Evolutionary conservation across 2,797 vertebrate genomes (phyloP), one percentile per base, ranked within the genome.

Genomic region (Chiroxiphia lanceolata): DNA sequence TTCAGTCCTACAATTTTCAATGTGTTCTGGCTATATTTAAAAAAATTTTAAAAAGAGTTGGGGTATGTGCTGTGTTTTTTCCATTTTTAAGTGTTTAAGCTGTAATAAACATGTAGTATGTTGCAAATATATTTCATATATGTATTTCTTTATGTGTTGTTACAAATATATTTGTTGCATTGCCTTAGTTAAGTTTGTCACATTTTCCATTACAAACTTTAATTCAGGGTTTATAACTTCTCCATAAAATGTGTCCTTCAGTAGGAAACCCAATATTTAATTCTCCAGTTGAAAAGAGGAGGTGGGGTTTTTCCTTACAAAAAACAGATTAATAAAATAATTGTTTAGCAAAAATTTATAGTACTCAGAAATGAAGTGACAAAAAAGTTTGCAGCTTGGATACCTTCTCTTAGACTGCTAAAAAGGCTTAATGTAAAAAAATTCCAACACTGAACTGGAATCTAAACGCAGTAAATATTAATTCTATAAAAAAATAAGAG

Each of bases 191-290:
- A 63, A 96, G 69, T 38, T 91, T 87, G 94, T 97, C 97, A 97
- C 51, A 96, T 69, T 98, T 98, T 97, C 98, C 97, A 97, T 96
- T 97, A 96, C 96, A 97, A 94, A 94, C n/a, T 84, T 97, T 96
- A 96, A 97, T 97, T 98, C 84, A 97, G 77, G 68, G 26, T 90
- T 96, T 97, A 92, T 95, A 96, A 95, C 68, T 90, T 85, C 85
- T 91, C 61, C 79, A 96, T 96, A 97, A 97, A 98, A 96, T 91
- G 82, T 88, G 84, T 48, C 59, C 80, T 96, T 96, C 88, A 84
- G 85, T 72, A 89, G 88, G 78, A 97, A 97, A 95, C 78, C 92
- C 95, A 74, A 78, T 92, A 94, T 97, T 96, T 96, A 96, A 97
- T 97, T 96, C 83, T 85, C 64, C 59, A 88, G 82, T 69, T 77